These are phyloP conservation scores for Coboldia fuscipes DNA, from an alignment of 1,140 invertebrate genomes.

Conservation along the genomic window DNA sequence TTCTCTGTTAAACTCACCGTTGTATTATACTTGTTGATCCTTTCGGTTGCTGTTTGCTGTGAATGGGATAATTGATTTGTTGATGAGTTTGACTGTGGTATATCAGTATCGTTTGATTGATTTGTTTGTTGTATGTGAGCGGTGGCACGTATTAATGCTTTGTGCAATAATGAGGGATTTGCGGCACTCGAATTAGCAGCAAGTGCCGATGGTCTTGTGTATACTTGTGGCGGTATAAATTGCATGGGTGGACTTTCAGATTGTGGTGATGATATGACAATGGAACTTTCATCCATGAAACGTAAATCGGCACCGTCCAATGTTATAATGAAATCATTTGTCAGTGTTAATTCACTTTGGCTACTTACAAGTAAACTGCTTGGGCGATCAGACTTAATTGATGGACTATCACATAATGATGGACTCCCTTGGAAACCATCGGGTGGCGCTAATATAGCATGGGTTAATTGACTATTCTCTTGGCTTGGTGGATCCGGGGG, in stretches of 20 bases:
- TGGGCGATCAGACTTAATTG: constrained; percentile 29
- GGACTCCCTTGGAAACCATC: constrained; percentile 45
- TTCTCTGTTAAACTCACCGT: constrained; percentile 38
- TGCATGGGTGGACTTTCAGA: constrained; percentile 50
- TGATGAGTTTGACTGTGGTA: constrained; percentile 6
- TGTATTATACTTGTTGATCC: constrained; percentile 41
- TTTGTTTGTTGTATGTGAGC: constrained; percentile 17
- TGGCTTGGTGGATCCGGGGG: constrained; percentile 21
- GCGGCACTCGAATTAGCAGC: constrained; percentile 9
- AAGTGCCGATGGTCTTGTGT: constrained; percentile 27
- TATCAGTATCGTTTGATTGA: constrained; percentile 15
- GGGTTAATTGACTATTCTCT: constrained; percentile 28
- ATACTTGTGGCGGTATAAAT: constrained; percentile 26
- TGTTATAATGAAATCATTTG: constrained; percentile 52
- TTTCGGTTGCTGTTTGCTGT: constrained; percentile 21
- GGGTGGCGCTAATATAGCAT: constrained; percentile 50
- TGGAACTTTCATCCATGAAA: constrained; percentile 79
- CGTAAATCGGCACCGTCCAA: constrained; percentile 60
- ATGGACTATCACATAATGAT: constrained; percentile 34
- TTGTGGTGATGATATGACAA: constrained; percentile 52
- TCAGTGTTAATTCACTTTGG: constrained; percentile 23
- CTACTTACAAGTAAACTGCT: constrained; percentile 9
- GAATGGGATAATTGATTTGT: constrained; percentile 7
- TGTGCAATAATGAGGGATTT: constrained; percentile 38
- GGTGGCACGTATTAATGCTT: constrained; percentile 43